Evolutionary conservation across 64 coral and sea anemone genomes (phyloP).

Genomic region (Montipora capricornis): DNA sequence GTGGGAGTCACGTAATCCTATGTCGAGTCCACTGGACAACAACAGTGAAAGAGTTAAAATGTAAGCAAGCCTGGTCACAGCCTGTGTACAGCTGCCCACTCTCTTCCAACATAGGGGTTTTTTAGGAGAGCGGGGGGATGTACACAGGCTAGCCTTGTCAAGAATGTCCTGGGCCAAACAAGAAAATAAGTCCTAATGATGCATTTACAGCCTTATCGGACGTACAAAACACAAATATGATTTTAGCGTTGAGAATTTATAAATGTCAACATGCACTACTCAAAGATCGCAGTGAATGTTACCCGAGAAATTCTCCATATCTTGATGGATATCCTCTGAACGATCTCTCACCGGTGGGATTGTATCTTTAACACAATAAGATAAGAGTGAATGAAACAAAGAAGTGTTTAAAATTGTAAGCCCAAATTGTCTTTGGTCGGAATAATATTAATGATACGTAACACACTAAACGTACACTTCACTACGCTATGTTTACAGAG

Average conservation of each 20-base stretch:
- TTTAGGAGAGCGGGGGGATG: no score
- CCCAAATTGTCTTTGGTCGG: neutral
- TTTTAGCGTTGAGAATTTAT: conserved; percentile 17
- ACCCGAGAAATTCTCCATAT: conserved; percentile 57
- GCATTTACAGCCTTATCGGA: neutral
- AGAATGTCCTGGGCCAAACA: no score
- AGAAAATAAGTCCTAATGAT: no score
- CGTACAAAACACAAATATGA: neutral
- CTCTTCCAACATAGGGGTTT: no score
- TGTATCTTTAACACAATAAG: conserved; percentile 61
- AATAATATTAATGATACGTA: neutral
- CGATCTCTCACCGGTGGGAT: conserved; percentile 31
- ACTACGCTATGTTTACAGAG: conserved; percentile 2
- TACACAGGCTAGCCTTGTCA: no score
- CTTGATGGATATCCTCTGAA: conserved; percentile 57
- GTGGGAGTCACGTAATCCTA: no score
- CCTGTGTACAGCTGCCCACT: no score
- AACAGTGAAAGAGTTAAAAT: no score
- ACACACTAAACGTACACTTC: neutral
- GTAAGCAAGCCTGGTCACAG: no score
- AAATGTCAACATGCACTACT: conserved; percentile 55
- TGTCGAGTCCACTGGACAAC: no score
- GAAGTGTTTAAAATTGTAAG: neutral
- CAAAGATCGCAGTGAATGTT: conserved; percentile 49
- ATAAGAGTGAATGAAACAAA: conserved; percentile 12